Evolutionary conservation across 2,888 invertebrate species (phyloP).

Genomic region (Acleris emargana): DNA sequence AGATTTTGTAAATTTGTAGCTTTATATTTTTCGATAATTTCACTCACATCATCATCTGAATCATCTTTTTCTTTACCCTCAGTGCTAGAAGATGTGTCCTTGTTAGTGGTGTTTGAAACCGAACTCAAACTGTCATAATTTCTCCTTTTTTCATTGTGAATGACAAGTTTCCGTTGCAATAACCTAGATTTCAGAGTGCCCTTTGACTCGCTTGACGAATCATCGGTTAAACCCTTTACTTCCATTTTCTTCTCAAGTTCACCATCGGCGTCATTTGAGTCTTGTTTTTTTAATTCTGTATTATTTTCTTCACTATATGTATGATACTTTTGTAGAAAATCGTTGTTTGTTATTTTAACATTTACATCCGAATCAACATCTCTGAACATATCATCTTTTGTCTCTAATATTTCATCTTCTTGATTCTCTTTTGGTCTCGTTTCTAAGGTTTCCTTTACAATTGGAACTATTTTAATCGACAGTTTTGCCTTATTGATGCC

Average conservation of each 20-base stretch:
- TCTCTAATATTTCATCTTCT: conserved; percentile 28
- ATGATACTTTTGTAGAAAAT: conserved; percentile 2
- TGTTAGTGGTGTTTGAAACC: conserved; percentile 7
- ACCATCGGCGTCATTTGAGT: neutral
- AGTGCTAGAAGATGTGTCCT: conserved; percentile 45
- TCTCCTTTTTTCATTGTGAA: conserved; percentile 34
- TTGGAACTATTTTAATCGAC: conserved; percentile 39
- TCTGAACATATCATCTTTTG: conserved; percentile 40
- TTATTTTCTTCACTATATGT: conserved; percentile 1
- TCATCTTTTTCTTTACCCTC: conserved; percentile 39
- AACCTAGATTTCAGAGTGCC: conserved; percentile 8
- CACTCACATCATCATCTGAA: conserved; percentile 51
- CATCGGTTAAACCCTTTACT: conserved; percentile 25
- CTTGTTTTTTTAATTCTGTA: neutral
- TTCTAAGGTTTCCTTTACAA: conserved; percentile 22
- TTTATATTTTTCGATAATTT: conserved; percentile 48
- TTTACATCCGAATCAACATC: conserved; percentile 51
- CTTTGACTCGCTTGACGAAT: conserved; percentile 29
- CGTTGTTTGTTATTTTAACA: conserved; percentile 41
- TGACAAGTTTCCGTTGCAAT: conserved; percentile 44
- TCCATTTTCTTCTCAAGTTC: conserved; percentile 15
- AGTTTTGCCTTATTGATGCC: conserved; percentile 42
- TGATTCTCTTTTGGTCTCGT: conserved; percentile 28
- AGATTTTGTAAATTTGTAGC: neutral
- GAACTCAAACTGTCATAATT: conserved; percentile 6